phyloP scores from a whole-genome alignment of 2,888 invertebrate genomes.

The Frankliniella fusca region DNA sequence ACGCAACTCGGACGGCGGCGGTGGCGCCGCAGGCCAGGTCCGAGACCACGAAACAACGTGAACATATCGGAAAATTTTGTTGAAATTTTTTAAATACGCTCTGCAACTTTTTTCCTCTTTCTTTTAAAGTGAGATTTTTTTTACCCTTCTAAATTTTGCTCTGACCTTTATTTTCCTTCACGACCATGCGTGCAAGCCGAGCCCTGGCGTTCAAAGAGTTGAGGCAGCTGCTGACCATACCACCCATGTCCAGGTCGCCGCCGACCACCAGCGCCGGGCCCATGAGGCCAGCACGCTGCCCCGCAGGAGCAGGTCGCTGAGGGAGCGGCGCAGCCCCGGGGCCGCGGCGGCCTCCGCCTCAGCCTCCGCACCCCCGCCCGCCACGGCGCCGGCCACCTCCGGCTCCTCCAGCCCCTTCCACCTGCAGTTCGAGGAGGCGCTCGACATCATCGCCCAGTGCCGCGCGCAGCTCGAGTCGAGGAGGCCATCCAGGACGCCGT shows the following conservation, averaged over 20 bases:
- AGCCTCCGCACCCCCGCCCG: conserved; percentile 21
- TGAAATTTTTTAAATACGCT: too few species aligned
- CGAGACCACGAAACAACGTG: not conserved
- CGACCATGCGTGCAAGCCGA: too few species aligned
- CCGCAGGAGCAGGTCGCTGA: not conserved
- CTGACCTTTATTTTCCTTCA: too few species aligned
- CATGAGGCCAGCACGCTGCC: not conserved
- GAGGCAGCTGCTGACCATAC: too few species aligned
- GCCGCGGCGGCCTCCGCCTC: not conserved
- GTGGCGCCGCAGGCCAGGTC: not conserved
- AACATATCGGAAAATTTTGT: too few species aligned
- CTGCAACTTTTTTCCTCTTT: too few species aligned
- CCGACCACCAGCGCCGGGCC: too few species aligned
- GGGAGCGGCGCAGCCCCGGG: not conserved
- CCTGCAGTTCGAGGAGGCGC: conserved; percentile 9
- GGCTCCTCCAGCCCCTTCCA: not conserved
- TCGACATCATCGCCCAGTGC: conserved; percentile 2
- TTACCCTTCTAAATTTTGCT: too few species aligned
- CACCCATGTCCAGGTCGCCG: too few species aligned
- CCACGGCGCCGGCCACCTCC: conserved; percentile 15
- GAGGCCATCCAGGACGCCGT: not conserved
- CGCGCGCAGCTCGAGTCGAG: not conserved
- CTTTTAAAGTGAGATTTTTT: too few species aligned
- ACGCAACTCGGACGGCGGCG: not conserved
- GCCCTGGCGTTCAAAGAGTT: too few species aligned